Conservation (phyloP, 2,113 vertebrate species). For the Desmodus rotundus region DNA sequence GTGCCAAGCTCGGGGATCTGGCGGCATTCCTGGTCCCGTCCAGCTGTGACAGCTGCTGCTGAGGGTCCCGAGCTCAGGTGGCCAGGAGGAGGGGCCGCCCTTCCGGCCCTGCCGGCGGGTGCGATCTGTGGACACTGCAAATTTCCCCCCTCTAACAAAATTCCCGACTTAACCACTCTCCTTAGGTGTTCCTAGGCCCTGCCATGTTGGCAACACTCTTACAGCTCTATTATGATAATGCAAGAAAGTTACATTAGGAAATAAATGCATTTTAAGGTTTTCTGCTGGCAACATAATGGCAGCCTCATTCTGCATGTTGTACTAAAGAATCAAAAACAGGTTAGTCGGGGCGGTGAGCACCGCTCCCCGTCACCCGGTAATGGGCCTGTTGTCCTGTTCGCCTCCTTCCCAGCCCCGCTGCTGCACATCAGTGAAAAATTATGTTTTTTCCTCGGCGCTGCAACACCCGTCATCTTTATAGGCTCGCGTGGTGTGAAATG, state of each 20-base stretch:
- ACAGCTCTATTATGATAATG: constrained; percentile 82
- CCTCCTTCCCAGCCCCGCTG: constrained; percentile 74
- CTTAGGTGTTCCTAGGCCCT: constrained; percentile 75
- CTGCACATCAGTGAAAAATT: constrained; percentile 80
- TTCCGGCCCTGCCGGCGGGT: constrained; percentile 42
- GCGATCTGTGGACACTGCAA: constrained; percentile 58
- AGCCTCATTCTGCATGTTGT: constrained; percentile 74
- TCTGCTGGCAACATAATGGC: constrained; percentile 77
- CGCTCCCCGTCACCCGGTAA: constrained; percentile 80
- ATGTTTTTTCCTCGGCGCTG: constrained; percentile 71
- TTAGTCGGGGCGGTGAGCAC: constrained; percentile 78
- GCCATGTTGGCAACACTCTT: constrained; percentile 71
- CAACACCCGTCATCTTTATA: constrained; percentile 75
- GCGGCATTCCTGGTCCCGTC: neutral
- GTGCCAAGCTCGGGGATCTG: neutral
- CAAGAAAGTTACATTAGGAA: constrained; percentile 76
- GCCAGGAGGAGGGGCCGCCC: neutral
- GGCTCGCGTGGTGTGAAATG: constrained; percentile 61
- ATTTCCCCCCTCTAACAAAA: constrained; percentile 69
- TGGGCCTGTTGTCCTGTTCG: constrained; percentile 79
- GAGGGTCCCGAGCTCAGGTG: fast-evolving
- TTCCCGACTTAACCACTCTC: constrained; percentile 58
- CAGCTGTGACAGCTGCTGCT: fast-evolving
- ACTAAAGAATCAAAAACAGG: constrained; percentile 82
- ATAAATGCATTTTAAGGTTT: constrained; percentile 77